These are phyloP conservation scores for Adoxophyes honmai DNA, from an alignment of 1,140 invertebrate genomes.

Conservation along the genomic window DNA sequence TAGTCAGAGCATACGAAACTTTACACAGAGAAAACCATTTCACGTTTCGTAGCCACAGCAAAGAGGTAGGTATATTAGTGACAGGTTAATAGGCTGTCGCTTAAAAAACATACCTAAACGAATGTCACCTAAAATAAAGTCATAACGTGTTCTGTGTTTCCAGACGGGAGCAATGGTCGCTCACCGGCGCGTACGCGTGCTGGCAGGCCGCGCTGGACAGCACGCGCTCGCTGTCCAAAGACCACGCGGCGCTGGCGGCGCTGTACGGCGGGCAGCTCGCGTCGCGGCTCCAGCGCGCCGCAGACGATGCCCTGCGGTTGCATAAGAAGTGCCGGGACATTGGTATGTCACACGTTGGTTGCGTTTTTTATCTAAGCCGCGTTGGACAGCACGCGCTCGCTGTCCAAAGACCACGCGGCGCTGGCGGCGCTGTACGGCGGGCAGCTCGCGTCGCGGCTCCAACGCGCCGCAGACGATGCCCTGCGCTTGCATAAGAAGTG, in stretches of 20 bases:
- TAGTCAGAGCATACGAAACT: too few relatives aligned
- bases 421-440: constrained; percentile 93
- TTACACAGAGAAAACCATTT: too few relatives aligned
- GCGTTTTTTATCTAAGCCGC: too few relatives aligned
- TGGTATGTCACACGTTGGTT: too few relatives aligned
- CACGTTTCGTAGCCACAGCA: too few relatives aligned
- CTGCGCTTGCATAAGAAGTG: constrained; percentile 94
- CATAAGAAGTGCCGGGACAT: constrained; percentile 95
- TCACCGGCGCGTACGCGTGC: constrained; percentile 93
- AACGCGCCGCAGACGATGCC: constrained; percentile 93
- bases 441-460: constrained; percentile 88
- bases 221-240: constrained; percentile 91
- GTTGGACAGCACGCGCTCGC: constrained; percentile 90
- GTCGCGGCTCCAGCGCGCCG: constrained; percentile 88
- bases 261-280: constrained; percentile 92
- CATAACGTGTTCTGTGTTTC: neutral
- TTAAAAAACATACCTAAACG: too few relatives aligned
- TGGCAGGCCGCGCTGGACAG: constrained; percentile 94
- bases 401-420: constrained; percentile 92
- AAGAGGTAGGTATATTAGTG: too few relatives aligned
- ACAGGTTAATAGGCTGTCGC: too few relatives aligned
- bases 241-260: constrained; percentile 92
- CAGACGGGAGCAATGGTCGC: constrained; percentile 94
- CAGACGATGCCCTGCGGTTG: constrained; percentile 93
- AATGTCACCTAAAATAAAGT: too few relatives aligned